A percentile compares a stretch with the other conserved stretches of the same genome.
Conservation (phyloP, 2,113 vertebrate genomes). For the Noctilio leporinus region DNA sequence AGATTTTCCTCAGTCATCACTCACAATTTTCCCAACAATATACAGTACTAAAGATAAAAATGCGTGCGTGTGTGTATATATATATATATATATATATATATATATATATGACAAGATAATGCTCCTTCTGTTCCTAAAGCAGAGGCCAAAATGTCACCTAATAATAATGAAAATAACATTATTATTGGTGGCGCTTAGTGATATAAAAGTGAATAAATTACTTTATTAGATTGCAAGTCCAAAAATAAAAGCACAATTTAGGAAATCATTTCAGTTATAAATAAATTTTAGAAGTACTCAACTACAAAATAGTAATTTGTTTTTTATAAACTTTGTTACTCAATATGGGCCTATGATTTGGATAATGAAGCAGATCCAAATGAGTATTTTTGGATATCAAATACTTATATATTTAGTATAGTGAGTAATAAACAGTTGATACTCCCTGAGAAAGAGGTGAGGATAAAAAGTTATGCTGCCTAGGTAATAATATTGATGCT, state of each 20-base stretch:
- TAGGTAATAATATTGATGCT: neutral
- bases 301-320: neutral
- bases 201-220: neutral
- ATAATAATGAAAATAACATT: neutral
- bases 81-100: too few species aligned
- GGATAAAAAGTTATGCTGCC: neutral
- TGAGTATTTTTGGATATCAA: neutral
- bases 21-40: neutral
- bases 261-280: neutral
- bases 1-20: neutral
- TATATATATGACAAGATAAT: neutral
- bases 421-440: neutral
- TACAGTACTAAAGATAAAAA: neutral
- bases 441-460: neutral
- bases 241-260: neutral
- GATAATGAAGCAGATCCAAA: neutral
- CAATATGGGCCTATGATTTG: neutral
- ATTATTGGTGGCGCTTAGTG: neutral
- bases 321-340: neutral
- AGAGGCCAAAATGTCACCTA: neutral
- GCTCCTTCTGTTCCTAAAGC: neutral
- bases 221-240: neutral
- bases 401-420: neutral
- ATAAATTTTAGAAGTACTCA: neutral
- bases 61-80: too few species aligned